Conservation (phyloP, 2,113 vertebrate genomes). For the Phylloscopus trochilus region DNA sequence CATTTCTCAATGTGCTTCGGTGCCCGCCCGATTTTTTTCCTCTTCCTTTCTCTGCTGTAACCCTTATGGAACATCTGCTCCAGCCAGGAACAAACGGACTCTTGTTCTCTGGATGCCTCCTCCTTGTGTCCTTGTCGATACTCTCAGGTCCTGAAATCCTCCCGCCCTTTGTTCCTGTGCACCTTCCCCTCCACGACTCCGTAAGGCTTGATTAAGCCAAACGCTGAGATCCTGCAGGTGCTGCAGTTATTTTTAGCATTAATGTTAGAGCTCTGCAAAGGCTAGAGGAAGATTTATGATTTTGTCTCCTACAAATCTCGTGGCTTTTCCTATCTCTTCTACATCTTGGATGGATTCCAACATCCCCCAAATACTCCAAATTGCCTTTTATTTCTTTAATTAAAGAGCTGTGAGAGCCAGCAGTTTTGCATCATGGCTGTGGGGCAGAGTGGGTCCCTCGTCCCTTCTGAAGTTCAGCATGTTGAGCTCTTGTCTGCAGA, state of each 20-base stretch:
- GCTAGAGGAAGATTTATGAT: conserved; percentile 40
- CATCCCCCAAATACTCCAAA: background rate
- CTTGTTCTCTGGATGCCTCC: background rate
- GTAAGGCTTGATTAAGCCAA: conserved; percentile 51
- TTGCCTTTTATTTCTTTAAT: conserved; percentile 35
- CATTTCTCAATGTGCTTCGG: conserved; percentile 2
- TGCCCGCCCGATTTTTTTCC: background rate
- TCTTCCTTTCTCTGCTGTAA: background rate
- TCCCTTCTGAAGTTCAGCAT: background rate
- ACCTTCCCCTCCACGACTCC: background rate
- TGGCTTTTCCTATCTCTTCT: background rate
- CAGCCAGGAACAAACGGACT: background rate
- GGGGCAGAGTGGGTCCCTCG: background rate
- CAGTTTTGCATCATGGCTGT: background rate
- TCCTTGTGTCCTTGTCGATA: background rate
- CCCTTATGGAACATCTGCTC: background rate
- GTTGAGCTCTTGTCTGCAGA: background rate
- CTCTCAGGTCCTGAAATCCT: background rate
- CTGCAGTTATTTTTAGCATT: conserved; percentile 64
- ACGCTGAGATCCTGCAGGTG: background rate
- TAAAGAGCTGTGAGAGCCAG: background rate
- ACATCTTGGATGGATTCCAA: conserved; percentile 24
- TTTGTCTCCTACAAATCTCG: conserved; percentile 28
- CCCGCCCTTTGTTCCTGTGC: background rate
- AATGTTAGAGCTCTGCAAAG: conserved; percentile 29